Base-by-base conservation (phyloP, 2,888 invertebrate genomes). In the Ypsolopha sequella region DNA sequence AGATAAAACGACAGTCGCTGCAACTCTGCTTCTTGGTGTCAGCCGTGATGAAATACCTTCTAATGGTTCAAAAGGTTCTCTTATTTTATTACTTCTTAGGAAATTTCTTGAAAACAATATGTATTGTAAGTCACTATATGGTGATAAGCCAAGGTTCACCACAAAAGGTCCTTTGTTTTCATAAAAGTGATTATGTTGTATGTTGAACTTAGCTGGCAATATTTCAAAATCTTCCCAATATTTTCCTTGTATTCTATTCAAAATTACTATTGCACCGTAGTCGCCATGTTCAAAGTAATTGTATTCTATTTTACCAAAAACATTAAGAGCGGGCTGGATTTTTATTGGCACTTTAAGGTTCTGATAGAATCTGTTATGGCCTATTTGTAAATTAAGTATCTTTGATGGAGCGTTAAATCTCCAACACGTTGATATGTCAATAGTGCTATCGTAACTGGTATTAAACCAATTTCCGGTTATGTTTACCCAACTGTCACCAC, bases 381-480 rank as follows among this genome's bases (percentile, higher is more conserved):
- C 96, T 59, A 97, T 91, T 87, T 94, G 94, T 52, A 96, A 80
- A 60, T 85, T 82, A 51, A 89, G 68, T 56, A 89, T 81, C 50
- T 89, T 86, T 0, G 76, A 67, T 14, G 88, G 86, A 52, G 82
- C 80, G 54, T 80, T 87, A 56, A 79, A 65, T 60, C 80, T 88
- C 94, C 95, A 97, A 75, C 97, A 98, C 0, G 96, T 93, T 53
- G 92, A 89, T 52, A 97, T 87, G 66, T 95, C 93, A 35, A 98
- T 80, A 1, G 94, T 95, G 54, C 93, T 93, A 63, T 92, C 91
- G 35, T 89, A 70, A 61, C 95, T 95, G 47, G 91, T 90, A 60
- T 93, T 93, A 72, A 98, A 96, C 75, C 88, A 91, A 70, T 96
- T 97, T n/a, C 94, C 94, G 0, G 95, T 96, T n/a, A 98, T 89